Conservation (phyloP, 35 echinoderm and acorn worm species). For the Lytechinus variegatus region DNA sequence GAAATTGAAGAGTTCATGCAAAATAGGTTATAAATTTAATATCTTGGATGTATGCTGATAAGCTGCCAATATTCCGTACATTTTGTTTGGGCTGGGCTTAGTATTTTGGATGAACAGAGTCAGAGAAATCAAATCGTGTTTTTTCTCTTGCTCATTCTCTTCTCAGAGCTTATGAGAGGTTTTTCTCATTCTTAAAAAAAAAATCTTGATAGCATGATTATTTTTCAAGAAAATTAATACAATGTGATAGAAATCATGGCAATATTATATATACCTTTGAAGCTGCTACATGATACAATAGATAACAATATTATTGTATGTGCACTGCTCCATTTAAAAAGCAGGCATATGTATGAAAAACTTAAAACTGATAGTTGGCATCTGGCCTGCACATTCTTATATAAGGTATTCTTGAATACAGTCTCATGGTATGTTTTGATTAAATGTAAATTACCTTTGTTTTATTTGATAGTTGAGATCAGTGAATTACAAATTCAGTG, state of each 20-base stretch:
- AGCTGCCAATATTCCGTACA: background rate
- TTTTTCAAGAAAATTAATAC: too few species aligned
- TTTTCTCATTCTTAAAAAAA: too few species aligned
- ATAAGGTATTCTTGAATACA: background rate
- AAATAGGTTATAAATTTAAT: background rate
- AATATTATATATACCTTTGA: background rate
- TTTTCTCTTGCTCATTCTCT: too few species aligned
- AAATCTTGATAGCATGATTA: too few species aligned
- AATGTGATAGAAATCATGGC: background rate
- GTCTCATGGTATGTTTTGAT: background rate
- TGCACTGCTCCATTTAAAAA: background rate
- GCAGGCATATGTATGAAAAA: background rate
- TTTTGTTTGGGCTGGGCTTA: too few species aligned
- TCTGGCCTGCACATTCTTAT: background rate
- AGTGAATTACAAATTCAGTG: background rate
- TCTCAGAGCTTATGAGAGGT: too few species aligned
- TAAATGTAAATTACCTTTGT: background rate
- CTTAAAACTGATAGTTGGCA: background rate
- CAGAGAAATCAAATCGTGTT: background rate
- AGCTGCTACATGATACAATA: background rate
- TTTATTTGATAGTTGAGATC: background rate
- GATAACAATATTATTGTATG: background rate
- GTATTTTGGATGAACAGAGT: too few species aligned
- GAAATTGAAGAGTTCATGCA: background rate
- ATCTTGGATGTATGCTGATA: background rate